phyloP scores from a whole-genome alignment of 2,113 vertebrate species.

The Macroglossus sobrinus region DNA sequence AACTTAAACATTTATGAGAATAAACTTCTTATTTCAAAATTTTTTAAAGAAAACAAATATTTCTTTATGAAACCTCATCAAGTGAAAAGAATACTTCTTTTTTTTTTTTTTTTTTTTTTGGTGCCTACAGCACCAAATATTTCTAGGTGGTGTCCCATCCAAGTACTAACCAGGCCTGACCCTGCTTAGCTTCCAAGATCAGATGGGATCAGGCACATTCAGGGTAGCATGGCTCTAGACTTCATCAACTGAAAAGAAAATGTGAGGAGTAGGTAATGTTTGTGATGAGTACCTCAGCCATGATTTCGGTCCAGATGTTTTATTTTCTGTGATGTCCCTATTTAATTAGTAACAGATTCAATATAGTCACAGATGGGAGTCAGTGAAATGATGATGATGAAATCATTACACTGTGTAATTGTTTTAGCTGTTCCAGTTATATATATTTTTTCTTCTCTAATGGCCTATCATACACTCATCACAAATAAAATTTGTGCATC shows the following conservation, averaged over 20 bases:
- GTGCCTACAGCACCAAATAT: too few species aligned
- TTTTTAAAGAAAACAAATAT: not conserved
- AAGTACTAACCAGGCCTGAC: too few species aligned
- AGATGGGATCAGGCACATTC: too few species aligned
- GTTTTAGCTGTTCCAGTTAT: conserved; percentile 58
- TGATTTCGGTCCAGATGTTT: conserved; percentile 67
- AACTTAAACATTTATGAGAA: conserved; percentile 9
- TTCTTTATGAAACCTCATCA: not conserved
- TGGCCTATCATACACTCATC: conserved; percentile 9
- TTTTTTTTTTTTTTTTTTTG: too few species aligned
- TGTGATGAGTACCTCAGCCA: conserved; percentile 17
- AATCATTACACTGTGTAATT: conserved; percentile 57
- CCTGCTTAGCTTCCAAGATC: too few species aligned
- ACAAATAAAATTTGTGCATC: conserved; percentile 38
- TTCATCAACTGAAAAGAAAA: not conserved
- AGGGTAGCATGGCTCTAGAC: too few species aligned
- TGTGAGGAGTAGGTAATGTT: not conserved
- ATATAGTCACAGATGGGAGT: conserved; percentile 54
- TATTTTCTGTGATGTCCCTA: conserved; percentile 57
- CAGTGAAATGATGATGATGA: conserved; percentile 51
- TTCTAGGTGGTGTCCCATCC: too few species aligned
- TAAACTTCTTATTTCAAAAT: not conserved
- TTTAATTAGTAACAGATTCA: conserved; percentile 67
- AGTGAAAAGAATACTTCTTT: not conserved
- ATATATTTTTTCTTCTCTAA: conserved; percentile 52